Percentiles rank a stretch among this genome's conserved stretches.
Evolutionary conservation across 2,888 invertebrate species (phyloP).

Genomic region (Mythimna ferrago): DNA sequence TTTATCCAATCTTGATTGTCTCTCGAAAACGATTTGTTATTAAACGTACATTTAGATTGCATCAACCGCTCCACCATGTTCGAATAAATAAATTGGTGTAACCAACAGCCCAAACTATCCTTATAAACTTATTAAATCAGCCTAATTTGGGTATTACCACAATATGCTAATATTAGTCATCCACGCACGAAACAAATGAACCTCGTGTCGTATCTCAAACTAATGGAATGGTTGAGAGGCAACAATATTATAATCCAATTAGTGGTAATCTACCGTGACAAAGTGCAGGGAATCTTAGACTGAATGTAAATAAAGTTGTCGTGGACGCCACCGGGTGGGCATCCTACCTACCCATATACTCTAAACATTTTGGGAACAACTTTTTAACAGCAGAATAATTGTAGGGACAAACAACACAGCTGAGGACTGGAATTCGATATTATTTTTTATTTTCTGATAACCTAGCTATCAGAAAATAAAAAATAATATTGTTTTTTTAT

Average conservation of each 20-base stretch:
- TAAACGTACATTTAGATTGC: too few species aligned
- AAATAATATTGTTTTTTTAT: too few species aligned
- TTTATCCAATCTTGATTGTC: not conserved
- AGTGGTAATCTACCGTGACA: slow-evolving; percentile 1
- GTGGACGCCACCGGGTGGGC: not conserved
- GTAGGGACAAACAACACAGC: too few species aligned
- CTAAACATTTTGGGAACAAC: too few species aligned
- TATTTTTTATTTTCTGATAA: too few species aligned
- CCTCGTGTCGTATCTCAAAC: slow-evolving; percentile 1
- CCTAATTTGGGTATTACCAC: not conserved
- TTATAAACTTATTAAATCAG: not conserved
- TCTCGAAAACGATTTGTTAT: not conserved
- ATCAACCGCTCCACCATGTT: not conserved
- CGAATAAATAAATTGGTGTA: not conserved
- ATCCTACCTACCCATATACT: too few species aligned
- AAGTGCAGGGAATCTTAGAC: not conserved
- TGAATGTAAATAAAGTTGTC: too few species aligned
- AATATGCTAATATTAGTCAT: not conserved
- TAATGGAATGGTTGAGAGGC: slow-evolving; percentile 2
- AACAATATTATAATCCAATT: slow-evolving; percentile 1
- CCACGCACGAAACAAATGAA: not conserved
- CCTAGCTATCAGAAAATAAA: too few species aligned
- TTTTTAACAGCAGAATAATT: too few species aligned
- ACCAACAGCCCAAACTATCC: not conserved
- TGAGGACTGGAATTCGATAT: too few species aligned